Evolutionary conservation across 2,113 vertebrate species (phyloP), one percentile per base, ranked within the genome.

Genomic region (Telmatochromis sp.): DNA sequence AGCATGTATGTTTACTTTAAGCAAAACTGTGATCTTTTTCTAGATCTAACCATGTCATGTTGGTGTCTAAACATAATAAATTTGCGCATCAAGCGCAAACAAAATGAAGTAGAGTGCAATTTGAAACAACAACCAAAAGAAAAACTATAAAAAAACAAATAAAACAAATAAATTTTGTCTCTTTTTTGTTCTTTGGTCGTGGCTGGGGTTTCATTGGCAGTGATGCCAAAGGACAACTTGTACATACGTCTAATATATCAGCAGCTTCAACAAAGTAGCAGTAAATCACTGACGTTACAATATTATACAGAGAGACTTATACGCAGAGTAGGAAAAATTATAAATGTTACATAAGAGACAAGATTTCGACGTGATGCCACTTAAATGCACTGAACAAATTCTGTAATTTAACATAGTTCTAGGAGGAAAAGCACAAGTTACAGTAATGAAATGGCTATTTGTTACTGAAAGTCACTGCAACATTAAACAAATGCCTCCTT

Each of bases 391-490:
- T 2, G 2, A 40, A 23, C 35, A 40, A 68, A 68, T 68, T 68
- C 63, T 68, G 11, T 68, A 68, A 68, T 68, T 40, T 68, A 68
- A 23, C 35, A 40, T 68, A 40, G 65, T 73, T 73, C 65, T 73
- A 42, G 65, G 65, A 73, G 21, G 37, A 2, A 0, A 42, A 73
- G 21, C 65, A 73, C 1, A 15, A 73, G 37, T 45, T 73, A 73
- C 37, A 45, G 65, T 26, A 45, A 42, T 42, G 37, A 2, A 40
- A 40, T 42, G 37, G 37, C 37, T 45, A 75, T 47, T 49, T 31
- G 15, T 78, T 49, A 47, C 35, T 73, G n/a, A 73, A 15, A 73
- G 37, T 73, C 65, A 45, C 65, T 78, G 42, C 70, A 78, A 78
- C 73, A 78, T 78, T 33, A 78, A 78, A 28, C 42, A 49, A 49